Evolutionary conservation across 2,797 vertebrate genomes (phyloP).

Genomic region (Pipistrellus kuhlii): DNA sequence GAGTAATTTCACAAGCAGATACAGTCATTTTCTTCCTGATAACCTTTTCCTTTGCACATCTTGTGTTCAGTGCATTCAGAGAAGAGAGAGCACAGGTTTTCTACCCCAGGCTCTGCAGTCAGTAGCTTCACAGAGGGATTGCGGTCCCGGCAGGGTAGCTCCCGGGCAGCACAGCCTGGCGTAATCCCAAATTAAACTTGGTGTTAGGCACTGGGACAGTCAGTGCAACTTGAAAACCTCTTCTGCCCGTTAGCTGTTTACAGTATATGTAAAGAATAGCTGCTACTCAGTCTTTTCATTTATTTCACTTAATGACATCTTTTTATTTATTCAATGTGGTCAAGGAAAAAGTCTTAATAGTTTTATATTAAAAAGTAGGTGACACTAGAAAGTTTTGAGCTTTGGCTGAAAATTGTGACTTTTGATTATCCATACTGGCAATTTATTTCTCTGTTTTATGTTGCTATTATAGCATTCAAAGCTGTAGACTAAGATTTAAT

Average conservation of each 20-base stretch:
- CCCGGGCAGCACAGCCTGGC: accelerated
- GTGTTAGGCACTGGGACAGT: not conserved
- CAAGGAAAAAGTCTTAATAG: constrained; percentile 59
- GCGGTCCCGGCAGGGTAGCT: accelerated
- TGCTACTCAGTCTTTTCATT: constrained; percentile 43
- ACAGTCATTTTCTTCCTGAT: not conserved
- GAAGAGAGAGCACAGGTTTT: not conserved
- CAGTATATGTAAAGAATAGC: constrained; percentile 44
- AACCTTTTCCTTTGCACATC: not conserved
- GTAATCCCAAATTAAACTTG: not conserved
- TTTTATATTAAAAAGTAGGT: constrained; percentile 20
- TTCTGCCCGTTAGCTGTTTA: not conserved
- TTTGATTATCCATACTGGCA: constrained; percentile 76
- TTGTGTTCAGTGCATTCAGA: not conserved
- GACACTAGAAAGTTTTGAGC: constrained; percentile 67
- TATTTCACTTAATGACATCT: constrained; percentile 59
- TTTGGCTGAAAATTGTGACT: constrained; percentile 72
- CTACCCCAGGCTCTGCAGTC: not conserved
- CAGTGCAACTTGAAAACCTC: not conserved
- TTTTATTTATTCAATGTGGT: constrained; percentile 64
- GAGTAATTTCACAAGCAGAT: not conserved
- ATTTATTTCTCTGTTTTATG: constrained; percentile 78
- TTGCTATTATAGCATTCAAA: constrained; percentile 70
- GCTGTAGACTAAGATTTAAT: constrained; percentile 71
- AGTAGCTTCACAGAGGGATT: accelerated